Conservation (phyloP, 2,797 vertebrate species). For the Tamandua tetradactyla region DNA sequence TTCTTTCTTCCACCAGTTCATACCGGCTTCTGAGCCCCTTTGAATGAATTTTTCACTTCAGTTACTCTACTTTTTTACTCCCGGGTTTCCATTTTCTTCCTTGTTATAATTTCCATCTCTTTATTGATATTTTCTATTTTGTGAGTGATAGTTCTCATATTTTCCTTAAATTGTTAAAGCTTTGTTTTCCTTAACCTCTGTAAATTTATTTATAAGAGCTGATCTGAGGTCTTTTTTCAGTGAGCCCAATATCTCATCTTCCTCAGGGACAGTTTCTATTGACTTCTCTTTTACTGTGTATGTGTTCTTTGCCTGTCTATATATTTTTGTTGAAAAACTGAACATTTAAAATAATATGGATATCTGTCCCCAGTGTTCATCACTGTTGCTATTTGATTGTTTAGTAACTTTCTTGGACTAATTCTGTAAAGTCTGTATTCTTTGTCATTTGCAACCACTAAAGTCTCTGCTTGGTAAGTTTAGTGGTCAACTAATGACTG, state of each 20-base stretch:
- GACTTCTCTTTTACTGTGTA: background rate
- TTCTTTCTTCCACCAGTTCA: background rate
- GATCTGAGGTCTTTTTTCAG: background rate
- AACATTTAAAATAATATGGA: background rate
- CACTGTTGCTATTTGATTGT: background rate
- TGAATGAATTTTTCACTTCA: background rate
- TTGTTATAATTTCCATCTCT: background rate
- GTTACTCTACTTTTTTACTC: background rate
- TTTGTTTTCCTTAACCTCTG: background rate
- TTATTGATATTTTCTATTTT: background rate
- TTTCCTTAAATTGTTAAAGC: background rate
- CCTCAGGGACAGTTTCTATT: background rate
- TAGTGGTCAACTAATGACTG: background rate
- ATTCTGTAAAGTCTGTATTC: background rate
- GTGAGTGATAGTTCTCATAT: background rate
- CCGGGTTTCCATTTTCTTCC: background rate
- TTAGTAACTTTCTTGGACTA: background rate
- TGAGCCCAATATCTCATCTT: background rate
- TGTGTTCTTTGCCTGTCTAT: too few species aligned
- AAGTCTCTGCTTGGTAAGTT: background rate
- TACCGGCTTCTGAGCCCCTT: background rate
- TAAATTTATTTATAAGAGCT: background rate
- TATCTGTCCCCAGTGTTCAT: background rate
- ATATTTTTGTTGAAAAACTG: background rate
- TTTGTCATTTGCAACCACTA: background rate